Evolutionary conservation across 2,797 vertebrate genomes (phyloP).

Genomic region (Echeneis naucrates): DNA sequence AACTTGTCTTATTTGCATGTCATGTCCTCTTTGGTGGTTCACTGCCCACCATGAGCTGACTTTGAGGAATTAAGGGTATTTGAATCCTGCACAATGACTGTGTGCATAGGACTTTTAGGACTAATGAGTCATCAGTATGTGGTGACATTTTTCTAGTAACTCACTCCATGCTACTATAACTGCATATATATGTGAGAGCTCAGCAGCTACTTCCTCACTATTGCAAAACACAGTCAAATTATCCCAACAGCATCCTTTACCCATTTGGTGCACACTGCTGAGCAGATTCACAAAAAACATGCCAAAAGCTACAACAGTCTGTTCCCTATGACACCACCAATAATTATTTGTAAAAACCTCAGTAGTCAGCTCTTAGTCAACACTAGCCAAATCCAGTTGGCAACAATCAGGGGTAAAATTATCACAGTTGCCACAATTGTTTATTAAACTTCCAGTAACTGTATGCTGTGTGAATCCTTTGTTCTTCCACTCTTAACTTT

Average conservation of each 20-base stretch:
- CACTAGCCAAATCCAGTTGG: slow-evolving; percentile 14
- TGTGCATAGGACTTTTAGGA: not conserved
- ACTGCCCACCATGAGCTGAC: not conserved
- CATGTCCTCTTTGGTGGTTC: too few species aligned
- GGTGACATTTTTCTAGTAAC: slow-evolving; percentile 1
- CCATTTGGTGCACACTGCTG: slow-evolving; percentile 18
- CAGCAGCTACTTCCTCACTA: not conserved
- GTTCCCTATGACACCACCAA: slow-evolving; percentile 34
- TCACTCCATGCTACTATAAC: not conserved
- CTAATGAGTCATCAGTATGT: slow-evolving; percentile 5
- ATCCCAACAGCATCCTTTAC: slow-evolving; percentile 37
- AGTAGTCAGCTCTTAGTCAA: slow-evolving; percentile 8
- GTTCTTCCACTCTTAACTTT: slow-evolving; percentile 10
- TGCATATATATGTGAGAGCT: slow-evolving; percentile 3
- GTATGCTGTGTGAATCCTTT: slow-evolving; percentile 19
- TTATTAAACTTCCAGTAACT: slow-evolving; percentile 22
- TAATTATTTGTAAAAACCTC: slow-evolving; percentile 42
- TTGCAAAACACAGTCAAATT: slow-evolving; percentile 28
- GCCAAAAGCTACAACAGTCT: slow-evolving; percentile 31
- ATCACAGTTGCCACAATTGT: too few species aligned
- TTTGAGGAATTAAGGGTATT: not conserved
- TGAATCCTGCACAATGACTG: not conserved
- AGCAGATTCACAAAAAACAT: slow-evolving; percentile 25
- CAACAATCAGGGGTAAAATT: slow-evolving; percentile 13
- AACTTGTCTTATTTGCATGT: not conserved